A percentile compares a stretch with the other conserved stretches of the same genome.
These are phyloP conservation scores for Clarias laeviceps DNA, from an alignment of 2,797 vertebrate genomes.

Conservation along the genomic window DNA sequence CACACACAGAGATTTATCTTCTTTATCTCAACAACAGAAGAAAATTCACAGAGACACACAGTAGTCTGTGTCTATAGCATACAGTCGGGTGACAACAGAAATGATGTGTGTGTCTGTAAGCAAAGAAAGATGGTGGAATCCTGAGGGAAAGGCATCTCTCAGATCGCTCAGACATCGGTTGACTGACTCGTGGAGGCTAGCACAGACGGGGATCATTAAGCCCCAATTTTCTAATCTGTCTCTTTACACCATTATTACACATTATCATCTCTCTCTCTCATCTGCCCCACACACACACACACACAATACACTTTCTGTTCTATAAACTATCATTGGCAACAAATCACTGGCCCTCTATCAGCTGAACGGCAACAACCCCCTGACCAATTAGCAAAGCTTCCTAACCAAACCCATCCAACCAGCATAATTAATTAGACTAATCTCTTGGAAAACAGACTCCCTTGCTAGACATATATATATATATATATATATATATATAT, in stretches of 20 bases:
- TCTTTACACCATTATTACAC: conserved; percentile 54
- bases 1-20: not conserved
- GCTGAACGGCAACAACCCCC: conserved; percentile 40
- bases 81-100: conserved; percentile 20
- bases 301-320: conserved; percentile 22
- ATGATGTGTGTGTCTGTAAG: conserved; percentile 6
- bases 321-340: conserved; percentile 48
- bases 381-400: conserved; percentile 54
- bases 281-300: not conserved
- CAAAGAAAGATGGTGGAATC: conserved; percentile 20
- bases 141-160: conserved; percentile 48
- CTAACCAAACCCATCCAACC: conserved; percentile 47
- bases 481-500: conserved; percentile 37
- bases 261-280: conserved; percentile 37
- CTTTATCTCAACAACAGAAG: not conserved
- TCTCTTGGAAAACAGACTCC: conserved; percentile 29
- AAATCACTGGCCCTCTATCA: conserved; percentile 41
- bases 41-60: not conserved
- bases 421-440: conserved; percentile 46
- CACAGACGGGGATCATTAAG: conserved; percentile 59
- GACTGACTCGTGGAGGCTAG: conserved; percentile 45
- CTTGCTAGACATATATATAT: not conserved
- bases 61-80: not conserved
- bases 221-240: conserved; percentile 56
- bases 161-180: conserved; percentile 48